Evolutionary conservation across 2,113 vertebrate genomes (phyloP).

Genomic region (Toxotes jaculatrix): DNA sequence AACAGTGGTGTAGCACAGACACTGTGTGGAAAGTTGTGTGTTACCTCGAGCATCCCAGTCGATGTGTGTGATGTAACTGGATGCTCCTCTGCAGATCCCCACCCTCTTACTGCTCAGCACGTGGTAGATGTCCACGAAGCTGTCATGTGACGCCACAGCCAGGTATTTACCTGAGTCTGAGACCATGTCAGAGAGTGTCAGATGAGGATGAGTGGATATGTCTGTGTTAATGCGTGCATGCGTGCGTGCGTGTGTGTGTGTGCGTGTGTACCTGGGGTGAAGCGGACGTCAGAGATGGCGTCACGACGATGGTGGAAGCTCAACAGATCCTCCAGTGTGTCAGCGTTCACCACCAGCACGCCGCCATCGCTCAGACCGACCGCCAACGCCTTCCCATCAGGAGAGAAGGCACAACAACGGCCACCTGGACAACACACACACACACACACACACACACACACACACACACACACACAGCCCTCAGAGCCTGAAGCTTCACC

Average conservation of each 20-base stretch:
- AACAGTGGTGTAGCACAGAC: too few species aligned
- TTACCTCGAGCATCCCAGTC: conserved; percentile 96
- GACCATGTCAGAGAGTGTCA: background rate
- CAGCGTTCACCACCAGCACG: conserved; percentile 95
- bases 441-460: background rate
- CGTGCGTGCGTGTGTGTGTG: conserved; percentile 14
- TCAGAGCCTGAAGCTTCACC: too few species aligned
- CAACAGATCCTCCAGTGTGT: conserved; percentile 96
- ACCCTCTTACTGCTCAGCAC: conserved; percentile 95
- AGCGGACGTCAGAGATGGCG: conserved; percentile 95
- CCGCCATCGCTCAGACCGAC: conserved; percentile 96
- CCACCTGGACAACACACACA: conserved; percentile 85
- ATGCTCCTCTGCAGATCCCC: conserved; percentile 94
- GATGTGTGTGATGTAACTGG: conserved; percentile 94
- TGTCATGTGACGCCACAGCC: conserved; percentile 96
- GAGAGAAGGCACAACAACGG: conserved; percentile 95
- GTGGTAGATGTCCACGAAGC: conserved; percentile 97
- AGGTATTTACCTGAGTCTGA: conserved; percentile 95
- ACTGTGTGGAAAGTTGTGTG: background rate
- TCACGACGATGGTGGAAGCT: conserved; percentile 96
- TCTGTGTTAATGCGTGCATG: background rate
- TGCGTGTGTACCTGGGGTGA: conserved; percentile 88
- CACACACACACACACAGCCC: background rate
- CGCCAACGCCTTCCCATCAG: conserved; percentile 95
- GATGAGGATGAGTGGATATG: background rate